Conservation (phyloP, 2,113 vertebrate genomes). For the Atherinomorus stipes region DNA sequence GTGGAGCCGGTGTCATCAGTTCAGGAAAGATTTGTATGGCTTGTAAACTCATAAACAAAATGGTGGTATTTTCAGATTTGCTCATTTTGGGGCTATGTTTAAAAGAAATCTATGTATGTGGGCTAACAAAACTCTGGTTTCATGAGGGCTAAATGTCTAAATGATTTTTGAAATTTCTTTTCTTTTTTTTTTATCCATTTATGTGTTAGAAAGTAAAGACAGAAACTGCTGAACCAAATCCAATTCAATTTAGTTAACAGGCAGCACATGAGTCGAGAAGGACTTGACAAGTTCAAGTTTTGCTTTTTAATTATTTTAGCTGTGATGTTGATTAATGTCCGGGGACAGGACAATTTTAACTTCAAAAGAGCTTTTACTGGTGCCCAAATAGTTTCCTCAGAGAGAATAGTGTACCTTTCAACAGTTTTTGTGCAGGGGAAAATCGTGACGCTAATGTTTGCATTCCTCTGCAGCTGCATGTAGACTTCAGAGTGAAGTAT, state of each 20-base stretch:
- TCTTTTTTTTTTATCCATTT: not conserved
- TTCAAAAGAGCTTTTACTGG: constrained; percentile 24
- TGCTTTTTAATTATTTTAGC: not conserved
- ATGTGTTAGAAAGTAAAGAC: not conserved
- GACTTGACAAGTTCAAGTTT: too few relatives aligned
- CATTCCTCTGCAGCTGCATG: constrained; percentile 23
- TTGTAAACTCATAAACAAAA: too few relatives aligned
- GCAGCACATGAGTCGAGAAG: too few relatives aligned
- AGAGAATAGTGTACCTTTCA: constrained; percentile 14
- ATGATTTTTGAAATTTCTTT: too few relatives aligned
- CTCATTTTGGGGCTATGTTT: too few relatives aligned
- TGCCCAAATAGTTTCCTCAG: constrained; percentile 33
- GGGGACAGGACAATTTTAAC: constrained; percentile 29
- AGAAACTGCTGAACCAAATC: not conserved
- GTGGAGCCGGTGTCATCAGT: too few relatives aligned
- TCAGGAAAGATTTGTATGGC: too few relatives aligned
- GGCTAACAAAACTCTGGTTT: too few relatives aligned
- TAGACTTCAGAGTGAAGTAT: constrained; percentile 15
- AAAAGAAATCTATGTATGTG: too few relatives aligned
- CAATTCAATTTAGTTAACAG: not conserved
- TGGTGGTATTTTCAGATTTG: too few relatives aligned
- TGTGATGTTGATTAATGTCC: constrained; percentile 27
- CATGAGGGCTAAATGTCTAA: too few relatives aligned
- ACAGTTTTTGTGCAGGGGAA: constrained; percentile 26
- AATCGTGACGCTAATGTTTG: constrained; percentile 23